Evolutionary conservation across 2,797 vertebrate genomes (phyloP), one percentile per base, ranked within the genome.

Genomic region (Alca torda): DNA sequence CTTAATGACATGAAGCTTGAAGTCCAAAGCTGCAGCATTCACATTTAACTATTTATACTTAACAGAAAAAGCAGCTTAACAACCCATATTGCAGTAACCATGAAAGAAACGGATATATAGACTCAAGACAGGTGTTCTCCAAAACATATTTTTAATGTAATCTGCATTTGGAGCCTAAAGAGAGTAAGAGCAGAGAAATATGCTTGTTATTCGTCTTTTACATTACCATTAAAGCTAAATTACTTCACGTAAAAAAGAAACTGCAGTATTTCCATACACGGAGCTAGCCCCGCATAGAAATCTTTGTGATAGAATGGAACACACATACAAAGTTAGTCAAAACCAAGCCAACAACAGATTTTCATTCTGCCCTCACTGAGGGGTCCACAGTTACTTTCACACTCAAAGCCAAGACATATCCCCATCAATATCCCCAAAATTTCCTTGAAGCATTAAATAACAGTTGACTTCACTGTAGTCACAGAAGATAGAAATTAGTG

Each of bases 141-240:
- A 96, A 96, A 97, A 96, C 79, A 43, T 94, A 91, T 43, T 90
- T 97, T 97, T 97, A 96, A 94, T 95, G 88, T 84, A 80, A 93
- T 94, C 41, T 93, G 92, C 76, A 95, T 90, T 75, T 89, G n/a
- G 48, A 96, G 63, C 67, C 85, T 93, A 76, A 81, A 81, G 61
- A 92, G 61, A 96, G 35, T 79, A 78, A 83, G 8, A 95, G 45
- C 90, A 89, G 37, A 88, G 87, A 97, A 90, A 92, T 89, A 90
- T 5, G 70, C n/a, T 79, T 94, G 46, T 95, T 90, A 91, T 84
- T 96, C 54, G 54, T 86, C 91, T 94, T 91, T 95, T 67, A 96
- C 87, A 90, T 95, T 90, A 53, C 60, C 46, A 23, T 93, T 96
- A 93, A 96, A 95, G 77, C 85, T 94, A 31, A 90, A 87, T 82